phyloP scores from a whole-genome alignment of 2,113 vertebrate species.

The Rissa tridactyla region DNA sequence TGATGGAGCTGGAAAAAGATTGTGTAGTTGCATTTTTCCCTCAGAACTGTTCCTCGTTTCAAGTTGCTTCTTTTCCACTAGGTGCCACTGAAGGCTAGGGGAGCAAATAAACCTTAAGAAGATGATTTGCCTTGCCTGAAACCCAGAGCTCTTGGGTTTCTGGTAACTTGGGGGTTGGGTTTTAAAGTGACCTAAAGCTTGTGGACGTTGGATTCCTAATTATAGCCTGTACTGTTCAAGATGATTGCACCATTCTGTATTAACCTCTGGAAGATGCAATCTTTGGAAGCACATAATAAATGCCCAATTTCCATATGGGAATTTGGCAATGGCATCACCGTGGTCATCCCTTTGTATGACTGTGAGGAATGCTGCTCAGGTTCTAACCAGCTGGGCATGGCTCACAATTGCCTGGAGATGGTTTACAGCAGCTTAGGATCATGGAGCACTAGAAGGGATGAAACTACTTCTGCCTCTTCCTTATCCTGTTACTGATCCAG shows the following conservation, averaged over 20 bases:
- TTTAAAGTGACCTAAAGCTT: background rate
- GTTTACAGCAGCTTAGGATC: background rate
- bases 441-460: background rate
- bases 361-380: background rate
- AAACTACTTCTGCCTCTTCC: background rate
- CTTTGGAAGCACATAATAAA: background rate
- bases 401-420: background rate
- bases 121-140: background rate
- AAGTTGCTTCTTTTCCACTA: slow-evolving; percentile 52
- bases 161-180: background rate
- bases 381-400: background rate
- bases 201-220: background rate
- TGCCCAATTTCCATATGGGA: background rate
- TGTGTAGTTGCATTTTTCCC: background rate
- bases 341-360: background rate
- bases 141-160: background rate
- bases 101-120: slow-evolving; percentile 13
- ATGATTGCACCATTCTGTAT: background rate
- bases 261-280: background rate
- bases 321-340: background rate
- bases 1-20: background rate
- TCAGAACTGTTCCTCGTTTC: background rate
- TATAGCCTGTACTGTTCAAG: background rate
- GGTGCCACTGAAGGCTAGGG: slow-evolving; percentile 61
- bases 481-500: background rate